A percentile compares a stretch with the other conserved stretches of the same genome.
These are phyloP conservation scores for Gordius sp. DNA, from an alignment of 2,888 invertebrate species.

Conservation along the genomic window DNA sequence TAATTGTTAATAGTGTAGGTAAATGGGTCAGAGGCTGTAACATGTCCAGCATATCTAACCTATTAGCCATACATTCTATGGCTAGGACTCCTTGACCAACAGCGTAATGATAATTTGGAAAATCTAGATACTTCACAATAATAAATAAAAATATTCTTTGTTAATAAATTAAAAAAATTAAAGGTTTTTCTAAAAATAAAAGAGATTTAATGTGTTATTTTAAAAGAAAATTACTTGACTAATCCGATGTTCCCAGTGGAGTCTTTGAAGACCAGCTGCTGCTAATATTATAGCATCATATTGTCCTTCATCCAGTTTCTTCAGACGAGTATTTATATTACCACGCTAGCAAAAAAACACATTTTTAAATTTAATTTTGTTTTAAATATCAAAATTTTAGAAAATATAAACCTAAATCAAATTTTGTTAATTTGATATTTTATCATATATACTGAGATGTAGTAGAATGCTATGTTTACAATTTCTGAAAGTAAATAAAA, in stretches of 20 bases:
- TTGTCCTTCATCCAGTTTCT: constrained; percentile 12
- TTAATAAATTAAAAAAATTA: not conserved
- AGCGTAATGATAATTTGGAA: constrained; percentile 7
- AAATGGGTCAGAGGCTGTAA: not conserved
- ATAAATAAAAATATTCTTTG: not conserved
- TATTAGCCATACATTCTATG: constrained; percentile 1
- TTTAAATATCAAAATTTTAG: not conserved
- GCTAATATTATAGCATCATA: constrained; percentile 14
- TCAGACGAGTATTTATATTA: constrained; percentile 1
- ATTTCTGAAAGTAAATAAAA: no score
- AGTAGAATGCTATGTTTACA: no score
- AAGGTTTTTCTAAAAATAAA: not conserved
- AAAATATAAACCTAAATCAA: no score
- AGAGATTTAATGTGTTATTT: not conserved
- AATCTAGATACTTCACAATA: not conserved
- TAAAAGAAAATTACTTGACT: no score
- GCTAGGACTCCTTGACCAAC: constrained; percentile 12
- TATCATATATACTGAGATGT: no score
- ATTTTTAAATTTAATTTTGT: not conserved
- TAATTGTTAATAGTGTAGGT: not conserved
- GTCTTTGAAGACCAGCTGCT: not conserved
- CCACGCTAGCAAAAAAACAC: no score
- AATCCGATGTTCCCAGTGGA: not conserved
- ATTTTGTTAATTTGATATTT: no score
- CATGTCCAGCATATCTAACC: not conserved